These are phyloP conservation scores for Phalanger gymnotis DNA, from an alignment of 2,797 vertebrate genomes.

Conservation along the genomic window DNA sequence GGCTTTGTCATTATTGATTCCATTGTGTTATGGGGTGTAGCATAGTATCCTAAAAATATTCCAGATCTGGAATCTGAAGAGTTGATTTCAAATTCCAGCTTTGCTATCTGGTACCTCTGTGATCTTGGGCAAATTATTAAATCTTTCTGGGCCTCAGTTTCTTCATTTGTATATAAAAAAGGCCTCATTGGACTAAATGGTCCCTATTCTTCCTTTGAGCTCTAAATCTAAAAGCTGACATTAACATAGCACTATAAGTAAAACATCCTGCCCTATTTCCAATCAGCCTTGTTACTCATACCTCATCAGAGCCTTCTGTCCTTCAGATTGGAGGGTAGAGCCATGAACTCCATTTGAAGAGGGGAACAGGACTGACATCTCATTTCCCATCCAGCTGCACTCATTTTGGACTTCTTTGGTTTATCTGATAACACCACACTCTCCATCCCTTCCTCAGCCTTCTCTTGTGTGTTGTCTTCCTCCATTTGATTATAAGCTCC, in stretches of 20 bases:
- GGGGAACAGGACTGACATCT: not conserved
- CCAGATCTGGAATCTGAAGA: not conserved
- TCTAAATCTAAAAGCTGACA: not conserved
- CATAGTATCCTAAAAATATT: not conserved
- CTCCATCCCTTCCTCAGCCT: not conserved
- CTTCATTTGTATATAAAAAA: not conserved
- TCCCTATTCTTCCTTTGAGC: not conserved
- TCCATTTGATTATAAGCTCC: not conserved
- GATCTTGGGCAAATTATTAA: not conserved
- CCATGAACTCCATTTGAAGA: not conserved
- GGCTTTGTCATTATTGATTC: constrained; percentile 34
- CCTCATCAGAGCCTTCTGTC: not conserved
- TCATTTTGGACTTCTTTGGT: not conserved
- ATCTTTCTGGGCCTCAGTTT: not conserved
- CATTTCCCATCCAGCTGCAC: not conserved
- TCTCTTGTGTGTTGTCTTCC: not conserved
- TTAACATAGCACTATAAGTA: not conserved
- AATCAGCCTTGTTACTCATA: not conserved
- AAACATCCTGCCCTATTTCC: not conserved
- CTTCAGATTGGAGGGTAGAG: not conserved
- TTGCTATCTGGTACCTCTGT: not conserved
- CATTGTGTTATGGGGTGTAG: not conserved
- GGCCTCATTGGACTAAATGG: not conserved
- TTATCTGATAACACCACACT: not conserved
- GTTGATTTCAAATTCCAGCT: not conserved